phyloP scores from a whole-genome alignment of 2,797 vertebrate species.

The Cyprinodon diabolis region DNA sequence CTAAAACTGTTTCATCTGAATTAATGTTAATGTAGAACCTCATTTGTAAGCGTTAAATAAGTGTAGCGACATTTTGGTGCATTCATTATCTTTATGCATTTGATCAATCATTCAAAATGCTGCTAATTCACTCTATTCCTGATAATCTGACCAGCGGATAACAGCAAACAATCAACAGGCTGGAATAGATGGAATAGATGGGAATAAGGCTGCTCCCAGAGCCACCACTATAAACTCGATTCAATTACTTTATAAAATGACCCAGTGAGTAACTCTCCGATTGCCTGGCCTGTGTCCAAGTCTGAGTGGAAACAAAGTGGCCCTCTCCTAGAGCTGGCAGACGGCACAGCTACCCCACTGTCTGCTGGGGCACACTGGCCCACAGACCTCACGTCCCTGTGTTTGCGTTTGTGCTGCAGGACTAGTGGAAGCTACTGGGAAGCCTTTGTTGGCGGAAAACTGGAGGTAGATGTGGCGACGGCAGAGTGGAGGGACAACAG shows the following conservation, averaged over 20 bases:
- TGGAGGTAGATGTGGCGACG: slow-evolving; percentile 59
- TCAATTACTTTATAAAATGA: slow-evolving; percentile 72
- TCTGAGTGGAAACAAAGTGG: slow-evolving; percentile 73
- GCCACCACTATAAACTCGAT: slow-evolving; percentile 63
- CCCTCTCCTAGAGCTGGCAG: slow-evolving; percentile 64
- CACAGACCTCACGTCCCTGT: slow-evolving; percentile 32
- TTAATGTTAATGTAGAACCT: too few species aligned
- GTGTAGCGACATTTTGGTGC: not conserved
- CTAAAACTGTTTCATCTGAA: not conserved
- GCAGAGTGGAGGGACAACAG: slow-evolving; percentile 44
- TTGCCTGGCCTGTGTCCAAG: slow-evolving; percentile 59
- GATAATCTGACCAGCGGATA: slow-evolving; percentile 17
- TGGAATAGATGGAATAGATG: slow-evolving; percentile 13
- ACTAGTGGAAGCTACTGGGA: slow-evolving; percentile 57
- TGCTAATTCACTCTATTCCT: slow-evolving; percentile 11
- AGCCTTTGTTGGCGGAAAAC: slow-evolving; percentile 55
- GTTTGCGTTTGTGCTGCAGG: slow-evolving; percentile 15
- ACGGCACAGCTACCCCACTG: slow-evolving; percentile 65
- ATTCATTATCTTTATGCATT: not conserved
- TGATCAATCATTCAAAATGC: not conserved
- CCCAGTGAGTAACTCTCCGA: slow-evolving; percentile 65
- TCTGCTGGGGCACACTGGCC: slow-evolving; percentile 53
- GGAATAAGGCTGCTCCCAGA: slow-evolving; percentile 45
- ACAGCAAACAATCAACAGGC: slow-evolving; percentile 22
- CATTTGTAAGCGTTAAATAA: not conserved